Conservation (phyloP, 64 coral and sea anemone species). For the Catalaphyllia jardinei region DNA sequence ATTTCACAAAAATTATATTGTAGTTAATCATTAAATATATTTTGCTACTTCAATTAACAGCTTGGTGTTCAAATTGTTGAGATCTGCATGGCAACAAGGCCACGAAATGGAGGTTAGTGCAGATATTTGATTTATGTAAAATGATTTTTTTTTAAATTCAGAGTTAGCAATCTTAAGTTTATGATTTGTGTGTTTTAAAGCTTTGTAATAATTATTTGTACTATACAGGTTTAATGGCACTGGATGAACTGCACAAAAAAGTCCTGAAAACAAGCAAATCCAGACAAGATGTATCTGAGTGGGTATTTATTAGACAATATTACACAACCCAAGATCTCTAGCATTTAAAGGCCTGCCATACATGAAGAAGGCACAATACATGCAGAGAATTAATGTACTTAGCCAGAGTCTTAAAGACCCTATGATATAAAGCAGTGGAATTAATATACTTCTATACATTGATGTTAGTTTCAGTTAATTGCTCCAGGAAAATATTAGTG, state of each 20-base stretch:
- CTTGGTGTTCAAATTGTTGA: slow-evolving; percentile 97
- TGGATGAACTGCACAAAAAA: slow-evolving; percentile 79
- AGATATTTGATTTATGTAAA: no score
- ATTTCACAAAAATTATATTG: no score
- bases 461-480: no score
- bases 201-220: neutral
- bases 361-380: no score
- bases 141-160: neutral
- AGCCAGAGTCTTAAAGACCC: no score
- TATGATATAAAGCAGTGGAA: no score
- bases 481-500: neutral
- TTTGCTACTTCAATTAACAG: slow-evolving; percentile 22
- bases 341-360: no score
- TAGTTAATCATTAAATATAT: neutral
- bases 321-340: no score
- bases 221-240: slow-evolving; percentile 70
- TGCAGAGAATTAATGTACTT: no score
- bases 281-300: slow-evolving; percentile 98
- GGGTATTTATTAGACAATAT: slow-evolving; percentile 6
- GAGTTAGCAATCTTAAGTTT: no score
- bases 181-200: neutral
- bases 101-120: slow-evolving; percentile 87
- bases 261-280: slow-evolving; percentile 91
- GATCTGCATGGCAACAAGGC: slow-evolving; percentile 97
- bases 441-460: no score